phyloP scores from a whole-genome alignment of 2,113 vertebrate genomes.

The Cochlearius cochlearius region DNA sequence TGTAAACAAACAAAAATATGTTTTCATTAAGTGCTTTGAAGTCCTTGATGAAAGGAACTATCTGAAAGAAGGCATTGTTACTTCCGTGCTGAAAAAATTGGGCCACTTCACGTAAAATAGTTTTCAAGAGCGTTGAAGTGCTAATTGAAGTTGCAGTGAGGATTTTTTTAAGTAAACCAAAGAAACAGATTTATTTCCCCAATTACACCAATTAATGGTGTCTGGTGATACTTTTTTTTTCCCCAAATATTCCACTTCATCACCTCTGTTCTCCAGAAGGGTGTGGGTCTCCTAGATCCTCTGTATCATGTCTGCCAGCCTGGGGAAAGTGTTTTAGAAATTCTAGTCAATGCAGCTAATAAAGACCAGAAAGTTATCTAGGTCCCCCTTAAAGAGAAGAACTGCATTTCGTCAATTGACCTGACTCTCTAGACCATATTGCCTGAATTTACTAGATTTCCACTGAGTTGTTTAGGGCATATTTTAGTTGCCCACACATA shows the following conservation, averaged over 20 bases:
- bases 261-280: background rate
- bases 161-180: background rate
- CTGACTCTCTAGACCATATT: background rate
- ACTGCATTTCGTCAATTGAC: background rate
- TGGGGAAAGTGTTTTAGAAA: background rate
- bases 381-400: background rate
- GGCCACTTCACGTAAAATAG: background rate
- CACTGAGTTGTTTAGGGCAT: background rate
- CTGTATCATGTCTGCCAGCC: background rate
- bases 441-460: background rate
- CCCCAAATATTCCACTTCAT: background rate
- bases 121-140: background rate
- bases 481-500: background rate
- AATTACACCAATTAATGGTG: background rate
- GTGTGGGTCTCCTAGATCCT: background rate
- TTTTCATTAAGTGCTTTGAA: conserved; percentile 31
- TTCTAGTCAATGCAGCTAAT: background rate
- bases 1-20: background rate
- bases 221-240: background rate
- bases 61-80: background rate
- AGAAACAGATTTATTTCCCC: background rate
- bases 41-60: conserved; percentile 2
- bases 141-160: background rate
- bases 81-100: background rate
- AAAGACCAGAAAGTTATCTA: background rate